These are phyloP conservation scores for Chrysodeixis includens DNA, from an alignment of 2,888 invertebrate species.

Conservation along the genomic window DNA sequence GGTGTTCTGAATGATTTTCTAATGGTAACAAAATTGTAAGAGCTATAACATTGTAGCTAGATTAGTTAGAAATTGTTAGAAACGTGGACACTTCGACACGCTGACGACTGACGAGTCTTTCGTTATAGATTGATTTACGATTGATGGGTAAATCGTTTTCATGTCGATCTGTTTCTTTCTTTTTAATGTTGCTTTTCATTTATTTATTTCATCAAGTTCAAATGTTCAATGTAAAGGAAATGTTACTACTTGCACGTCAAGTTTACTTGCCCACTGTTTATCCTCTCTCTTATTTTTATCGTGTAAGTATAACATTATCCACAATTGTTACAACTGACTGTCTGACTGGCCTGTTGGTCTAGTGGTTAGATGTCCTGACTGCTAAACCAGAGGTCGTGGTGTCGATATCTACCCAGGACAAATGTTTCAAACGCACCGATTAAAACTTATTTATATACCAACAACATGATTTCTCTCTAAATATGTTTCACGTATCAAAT, in stretches of 20 bases:
- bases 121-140: conserved; percentile 3
- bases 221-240: no score
- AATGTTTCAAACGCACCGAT: no score
- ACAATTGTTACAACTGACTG: no score
- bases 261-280: no score
- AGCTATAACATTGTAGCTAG: conserved; percentile 26
- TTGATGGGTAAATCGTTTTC: background rate
- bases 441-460: background rate
- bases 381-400: no score
- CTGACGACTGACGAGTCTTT: conserved; percentile 21
- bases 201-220: background rate
- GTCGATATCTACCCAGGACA: no score
- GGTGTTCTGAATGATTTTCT: conserved; percentile 54
- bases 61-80: conserved; percentile 12
- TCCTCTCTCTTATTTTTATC: no score
- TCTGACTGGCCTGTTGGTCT: no score
- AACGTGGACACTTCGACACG: conserved; percentile 7
- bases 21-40: conserved; percentile 59
- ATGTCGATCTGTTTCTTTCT: background rate
- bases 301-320: no score
- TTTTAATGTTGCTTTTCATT: background rate
- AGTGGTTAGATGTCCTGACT: no score
- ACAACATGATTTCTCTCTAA: background rate
- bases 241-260: no score
- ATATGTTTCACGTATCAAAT: background rate